Evolutionary conservation across 1,140 invertebrate species (phyloP), one percentile per base, ranked within the genome.

Genomic region (Galleria mellonella): DNA sequence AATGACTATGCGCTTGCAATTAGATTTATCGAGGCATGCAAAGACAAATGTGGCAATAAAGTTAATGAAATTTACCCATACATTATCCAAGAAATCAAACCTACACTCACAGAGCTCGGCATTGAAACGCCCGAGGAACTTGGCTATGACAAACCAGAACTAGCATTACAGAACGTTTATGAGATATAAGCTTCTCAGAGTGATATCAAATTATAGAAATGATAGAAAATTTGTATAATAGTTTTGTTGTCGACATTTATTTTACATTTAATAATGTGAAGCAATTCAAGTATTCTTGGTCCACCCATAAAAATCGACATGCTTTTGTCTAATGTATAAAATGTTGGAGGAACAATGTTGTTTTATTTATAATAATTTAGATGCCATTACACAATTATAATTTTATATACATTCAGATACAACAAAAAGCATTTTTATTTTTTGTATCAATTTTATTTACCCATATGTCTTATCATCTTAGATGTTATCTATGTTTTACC

Each of bases 111-210:
- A 36, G 96, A 99, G 87, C 87, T 99, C 28, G 98, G 98, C 12
- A 94, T 99, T 59, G 92, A 91, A 15, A 98, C 97, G 11, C 94
- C 94, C 9, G 98, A 99, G 87, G 96, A 99, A 72, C 87, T 99
- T 61, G 97, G 97, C 38, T 98, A 97, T 73, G 97, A 99, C 83
- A 96, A 99, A 86, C 98, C 98, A 39, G 98, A 99, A 87, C 88
- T 99, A 71, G 94, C 93, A 46, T 87, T 96, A 45, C 74, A 91
- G 61, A 90, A 89, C 72, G 91, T 94, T 36, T 94, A 91, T 75
- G 91, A 96, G 37, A 63, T 76, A 54, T 85, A 82, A 79, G 57
- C 47, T 47, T 42, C 40, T 40, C 10, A 41, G 9, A 17, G 49
- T 54, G 32, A 43, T 61, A 69, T 63, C 56, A 61, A 42, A 54